Conservation (phyloP, 37 sponge, comb jelly and placozoan genomes). For the Chondrosia reniformis region DNA sequence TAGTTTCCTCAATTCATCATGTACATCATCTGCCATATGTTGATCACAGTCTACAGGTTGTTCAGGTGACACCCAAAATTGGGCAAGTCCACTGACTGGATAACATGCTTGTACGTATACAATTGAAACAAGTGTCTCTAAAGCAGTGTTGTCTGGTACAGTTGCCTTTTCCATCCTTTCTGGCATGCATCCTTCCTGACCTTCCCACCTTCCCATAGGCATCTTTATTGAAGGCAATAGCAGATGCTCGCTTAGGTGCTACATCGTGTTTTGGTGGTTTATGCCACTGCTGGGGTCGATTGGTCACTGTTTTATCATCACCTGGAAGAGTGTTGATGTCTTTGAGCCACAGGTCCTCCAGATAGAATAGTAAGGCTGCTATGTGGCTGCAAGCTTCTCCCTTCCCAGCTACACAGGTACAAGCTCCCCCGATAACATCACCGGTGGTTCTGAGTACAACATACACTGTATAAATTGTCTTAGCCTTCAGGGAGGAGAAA, state of each 20-base stretch:
- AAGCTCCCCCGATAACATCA: neutral
- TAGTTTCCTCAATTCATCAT: neutral
- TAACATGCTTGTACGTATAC: neutral
- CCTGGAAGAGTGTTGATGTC: neutral
- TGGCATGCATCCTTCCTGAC: neutral
- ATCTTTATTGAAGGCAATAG: neutral
- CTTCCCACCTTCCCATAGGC: neutral
- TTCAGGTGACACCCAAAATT: neutral
- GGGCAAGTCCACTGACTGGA: neutral
- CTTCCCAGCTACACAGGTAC: neutral
- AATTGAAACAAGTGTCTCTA: neutral
- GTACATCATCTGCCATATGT: conserved; percentile 1
- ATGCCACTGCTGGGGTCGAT: conserved; percentile 4
- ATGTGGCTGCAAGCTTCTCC: neutral
- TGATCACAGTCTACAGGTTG: neutral
- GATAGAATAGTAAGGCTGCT: neutral
- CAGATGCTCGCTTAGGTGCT: conserved; percentile 1
- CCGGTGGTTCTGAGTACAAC: too few species aligned
- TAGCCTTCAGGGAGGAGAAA: neutral
- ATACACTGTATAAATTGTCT: neutral
- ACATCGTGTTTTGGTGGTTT: neutral
- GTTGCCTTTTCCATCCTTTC: neutral
- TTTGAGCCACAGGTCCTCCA: neutral
- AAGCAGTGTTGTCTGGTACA: neutral
- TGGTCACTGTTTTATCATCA: neutral